These are phyloP conservation scores for Spodoptera exigua DNA, from an alignment of 2,888 invertebrate genomes.

Conservation along the genomic window DNA sequence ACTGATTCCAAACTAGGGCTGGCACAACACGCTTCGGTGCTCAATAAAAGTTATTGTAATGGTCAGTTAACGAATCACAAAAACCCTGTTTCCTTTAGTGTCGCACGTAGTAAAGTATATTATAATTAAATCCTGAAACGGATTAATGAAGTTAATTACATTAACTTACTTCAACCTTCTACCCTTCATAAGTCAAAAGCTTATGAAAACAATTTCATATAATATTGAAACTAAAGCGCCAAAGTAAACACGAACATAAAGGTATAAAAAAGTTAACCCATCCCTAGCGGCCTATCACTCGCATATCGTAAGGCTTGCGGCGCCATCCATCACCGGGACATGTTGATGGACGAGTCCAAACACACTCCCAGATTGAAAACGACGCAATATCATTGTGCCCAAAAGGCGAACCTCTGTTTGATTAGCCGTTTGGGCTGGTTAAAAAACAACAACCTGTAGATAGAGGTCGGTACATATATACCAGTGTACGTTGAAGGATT, in stretches of 20 bases:
- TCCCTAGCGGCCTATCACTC: constrained; percentile 39
- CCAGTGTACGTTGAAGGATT: constrained; percentile 19
- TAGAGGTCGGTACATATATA: constrained; percentile 29
- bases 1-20: constrained; percentile 41
- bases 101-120: background rate
- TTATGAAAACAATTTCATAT: constrained; percentile 13
- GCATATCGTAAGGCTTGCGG: constrained; percentile 31
- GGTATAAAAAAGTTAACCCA: constrained; percentile 11
- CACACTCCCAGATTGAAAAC: constrained; percentile 59
- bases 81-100: too few species aligned
- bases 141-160: too few species aligned
- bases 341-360: constrained; percentile 61
- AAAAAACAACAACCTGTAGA: constrained; percentile 51
- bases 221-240: background rate
- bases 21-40: background rate
- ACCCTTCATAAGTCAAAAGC: background rate
- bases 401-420: constrained; percentile 43
- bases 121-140: too few species aligned
- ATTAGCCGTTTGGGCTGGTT: constrained; percentile 21
- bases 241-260: constrained; percentile 6
- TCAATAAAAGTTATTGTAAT: too few species aligned
- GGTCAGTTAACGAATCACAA: too few species aligned
- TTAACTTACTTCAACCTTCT: too few species aligned
- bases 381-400: constrained; percentile 44
- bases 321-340: constrained; percentile 55